These are phyloP conservation scores for Smutsia gigantea DNA, from an alignment of 2,797 vertebrate species.

Conservation along the genomic window DNA sequence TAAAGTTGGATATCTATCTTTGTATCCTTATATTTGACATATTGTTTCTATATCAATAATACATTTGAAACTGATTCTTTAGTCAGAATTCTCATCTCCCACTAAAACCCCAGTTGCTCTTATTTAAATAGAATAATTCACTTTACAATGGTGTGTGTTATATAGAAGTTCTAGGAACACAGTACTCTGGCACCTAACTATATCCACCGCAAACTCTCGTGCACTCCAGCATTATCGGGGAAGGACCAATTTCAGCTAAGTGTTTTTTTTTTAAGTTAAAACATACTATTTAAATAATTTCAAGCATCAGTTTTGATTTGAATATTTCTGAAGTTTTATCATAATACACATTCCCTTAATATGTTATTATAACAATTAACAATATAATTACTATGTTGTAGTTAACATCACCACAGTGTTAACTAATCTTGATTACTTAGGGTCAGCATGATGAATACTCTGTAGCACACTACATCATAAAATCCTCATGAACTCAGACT, in stretches of 20 bases:
- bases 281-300: not conserved
- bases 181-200: not conserved
- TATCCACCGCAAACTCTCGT: not conserved
- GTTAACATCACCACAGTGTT: not conserved
- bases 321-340: conserved; percentile 23
- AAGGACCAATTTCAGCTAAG: conserved; percentile 23
- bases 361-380: not conserved
- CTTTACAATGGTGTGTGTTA: not conserved
- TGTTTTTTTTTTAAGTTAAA: not conserved
- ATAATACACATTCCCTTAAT: not conserved
- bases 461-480: not conserved
- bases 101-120: not conserved
- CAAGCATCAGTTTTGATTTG: not conserved
- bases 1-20: not conserved
- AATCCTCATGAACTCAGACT: not conserved
- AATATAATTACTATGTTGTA: not conserved
- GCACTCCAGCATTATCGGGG: not conserved
- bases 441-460: not conserved
- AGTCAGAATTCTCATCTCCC: not conserved
- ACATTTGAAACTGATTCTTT: not conserved
- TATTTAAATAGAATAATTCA: conserved; percentile 37
- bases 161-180: not conserved
- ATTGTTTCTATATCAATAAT: not conserved
- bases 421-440: not conserved
- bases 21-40: not conserved